These are phyloP conservation scores for Tachypleus tridentatus DNA, from an alignment of 1,140 invertebrate species.

Conservation along the genomic window DNA sequence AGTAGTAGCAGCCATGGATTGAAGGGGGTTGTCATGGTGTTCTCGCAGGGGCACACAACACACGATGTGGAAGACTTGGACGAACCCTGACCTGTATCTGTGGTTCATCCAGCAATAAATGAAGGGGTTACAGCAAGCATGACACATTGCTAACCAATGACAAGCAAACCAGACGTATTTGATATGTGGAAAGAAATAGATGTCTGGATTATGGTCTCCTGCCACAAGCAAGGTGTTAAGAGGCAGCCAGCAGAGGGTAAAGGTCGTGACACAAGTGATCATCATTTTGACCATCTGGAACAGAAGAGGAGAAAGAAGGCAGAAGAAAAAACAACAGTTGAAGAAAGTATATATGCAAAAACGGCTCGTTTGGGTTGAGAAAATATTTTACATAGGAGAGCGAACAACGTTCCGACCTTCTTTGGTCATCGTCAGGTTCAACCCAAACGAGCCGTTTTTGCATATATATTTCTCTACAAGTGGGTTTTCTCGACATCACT, in stretches of 20 bases:
- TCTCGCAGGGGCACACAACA: too few species aligned
- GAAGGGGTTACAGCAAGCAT: constrained; percentile 81
- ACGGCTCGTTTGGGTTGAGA: too few species aligned
- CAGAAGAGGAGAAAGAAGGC: constrained; percentile 6
- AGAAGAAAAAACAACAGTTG: too few species aligned
- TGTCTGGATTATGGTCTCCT: constrained; percentile 24
- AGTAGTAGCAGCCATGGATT: too few species aligned
- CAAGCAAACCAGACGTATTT: constrained; percentile 60
- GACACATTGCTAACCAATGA: constrained; percentile 83
- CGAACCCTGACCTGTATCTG: constrained; percentile 48
- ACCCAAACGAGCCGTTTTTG: too few species aligned
- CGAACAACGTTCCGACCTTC: too few species aligned
- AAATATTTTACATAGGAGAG: too few species aligned
- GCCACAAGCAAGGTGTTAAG: constrained; percentile 31
- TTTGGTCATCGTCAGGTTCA: too few species aligned
- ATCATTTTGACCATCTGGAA: constrained; percentile 52
- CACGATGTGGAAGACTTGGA: background rate
- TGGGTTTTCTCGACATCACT: too few species aligned
- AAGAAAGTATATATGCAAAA: too few species aligned
- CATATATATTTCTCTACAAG: too few species aligned
- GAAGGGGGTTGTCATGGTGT: too few species aligned
- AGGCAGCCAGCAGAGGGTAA: constrained; percentile 39
- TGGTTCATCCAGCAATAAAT: constrained; percentile 89
- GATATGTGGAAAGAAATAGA: constrained; percentile 30
- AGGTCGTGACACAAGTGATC: constrained; percentile 39